Evolutionary conservation across 2,113 vertebrate species (phyloP).

Genomic region (Plotosus lineatus): DNA sequence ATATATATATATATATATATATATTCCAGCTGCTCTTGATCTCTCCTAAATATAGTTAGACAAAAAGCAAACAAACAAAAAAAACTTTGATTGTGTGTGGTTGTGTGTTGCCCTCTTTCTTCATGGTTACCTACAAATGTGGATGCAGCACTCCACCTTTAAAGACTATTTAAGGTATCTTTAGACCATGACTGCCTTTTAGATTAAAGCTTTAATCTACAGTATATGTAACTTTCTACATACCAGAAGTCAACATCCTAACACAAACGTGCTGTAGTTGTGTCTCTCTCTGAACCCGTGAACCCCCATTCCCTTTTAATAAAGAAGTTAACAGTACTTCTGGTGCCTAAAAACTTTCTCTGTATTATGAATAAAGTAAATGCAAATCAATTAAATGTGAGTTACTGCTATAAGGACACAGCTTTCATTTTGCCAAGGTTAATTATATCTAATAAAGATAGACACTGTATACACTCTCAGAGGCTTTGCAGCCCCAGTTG

Average conservation of each 20-base stretch:
- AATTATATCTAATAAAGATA: constrained; percentile 47
- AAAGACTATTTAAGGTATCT: background rate
- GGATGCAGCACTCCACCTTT: background rate
- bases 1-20: no score
- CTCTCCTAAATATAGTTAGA: no score
- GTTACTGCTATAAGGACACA: background rate
- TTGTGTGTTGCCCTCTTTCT: no score
- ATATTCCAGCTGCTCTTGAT: no score
- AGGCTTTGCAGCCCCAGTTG: constrained; percentile 6
- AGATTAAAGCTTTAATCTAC: background rate
- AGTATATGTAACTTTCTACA: background rate
- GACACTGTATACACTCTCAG: constrained; percentile 11
- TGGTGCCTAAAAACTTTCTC: background rate
- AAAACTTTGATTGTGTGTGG: no score
- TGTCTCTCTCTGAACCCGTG: background rate
- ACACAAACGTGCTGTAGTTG: no score
- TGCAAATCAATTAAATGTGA: background rate
- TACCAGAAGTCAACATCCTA: background rate
- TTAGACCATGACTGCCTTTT: background rate
- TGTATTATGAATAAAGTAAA: background rate
- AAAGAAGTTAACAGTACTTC: background rate
- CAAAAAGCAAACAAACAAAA: no score
- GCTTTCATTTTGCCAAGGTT: constrained; percentile 39
- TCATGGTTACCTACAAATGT: no score
- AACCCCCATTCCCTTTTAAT: no score